Conservation (phyloP, 2,113 vertebrate species). For the Sorex fumeus region DNA sequence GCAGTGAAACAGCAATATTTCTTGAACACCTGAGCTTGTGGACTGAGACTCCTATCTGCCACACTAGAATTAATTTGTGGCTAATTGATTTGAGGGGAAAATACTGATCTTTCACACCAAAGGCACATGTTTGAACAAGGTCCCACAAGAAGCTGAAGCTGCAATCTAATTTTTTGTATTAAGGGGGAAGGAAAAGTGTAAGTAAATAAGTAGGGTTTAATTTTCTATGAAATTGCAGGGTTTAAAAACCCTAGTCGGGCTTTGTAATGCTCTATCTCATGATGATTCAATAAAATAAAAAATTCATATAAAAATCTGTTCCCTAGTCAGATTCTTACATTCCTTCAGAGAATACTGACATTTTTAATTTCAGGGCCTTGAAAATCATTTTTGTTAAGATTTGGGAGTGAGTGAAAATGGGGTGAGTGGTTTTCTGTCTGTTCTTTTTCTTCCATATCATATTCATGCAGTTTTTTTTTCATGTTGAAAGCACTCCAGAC, state of each 20-base stretch:
- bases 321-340: too few species aligned
- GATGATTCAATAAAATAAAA: background rate
- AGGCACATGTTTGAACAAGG: conserved; percentile 37
- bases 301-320: too few species aligned
- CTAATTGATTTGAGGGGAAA: conserved; percentile 77
- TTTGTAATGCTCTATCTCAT: background rate
- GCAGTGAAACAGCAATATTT: conserved; percentile 66
- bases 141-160: background rate
- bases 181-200: background rate
- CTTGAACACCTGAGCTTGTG: conserved; percentile 74
- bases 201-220: background rate
- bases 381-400: background rate
- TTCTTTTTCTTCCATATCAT: background rate
- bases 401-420: background rate
- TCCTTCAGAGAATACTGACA: background rate
- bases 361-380: background rate
- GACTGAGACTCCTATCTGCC: conserved; percentile 64
- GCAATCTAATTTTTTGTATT: background rate
- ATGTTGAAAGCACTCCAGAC: background rate
- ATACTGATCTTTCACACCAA: conserved; percentile 76
- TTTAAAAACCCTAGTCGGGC: background rate
- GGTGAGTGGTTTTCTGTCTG: background rate
- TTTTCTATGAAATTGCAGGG: background rate
- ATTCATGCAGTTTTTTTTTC: background rate
- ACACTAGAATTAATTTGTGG: conserved; percentile 72